These are phyloP conservation scores for Syrmaticus mikado DNA, from an alignment of 2,113 vertebrate genomes.

Conservation along the genomic window DNA sequence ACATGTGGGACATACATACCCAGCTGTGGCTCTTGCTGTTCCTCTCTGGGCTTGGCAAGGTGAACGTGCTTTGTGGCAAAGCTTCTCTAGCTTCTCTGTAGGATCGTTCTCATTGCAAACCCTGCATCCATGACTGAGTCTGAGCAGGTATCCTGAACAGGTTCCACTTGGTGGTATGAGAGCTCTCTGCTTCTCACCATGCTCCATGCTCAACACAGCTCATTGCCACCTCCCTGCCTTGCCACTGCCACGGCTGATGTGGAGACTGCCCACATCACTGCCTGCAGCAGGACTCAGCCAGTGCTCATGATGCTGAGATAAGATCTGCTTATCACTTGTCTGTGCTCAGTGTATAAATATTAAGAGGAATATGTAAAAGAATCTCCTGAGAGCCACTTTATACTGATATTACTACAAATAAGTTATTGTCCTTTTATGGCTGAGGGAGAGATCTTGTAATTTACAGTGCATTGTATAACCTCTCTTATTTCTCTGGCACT, in stretches of 20 bases:
- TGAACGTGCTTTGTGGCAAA: neutral
- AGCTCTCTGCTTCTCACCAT: neutral
- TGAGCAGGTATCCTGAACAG: neutral
- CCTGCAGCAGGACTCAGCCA: neutral
- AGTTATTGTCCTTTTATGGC: conserved; percentile 59
- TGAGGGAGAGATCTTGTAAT: neutral
- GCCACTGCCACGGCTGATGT: rapidly evolving
- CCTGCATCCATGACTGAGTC: neutral
- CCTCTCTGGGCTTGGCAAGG: neutral
- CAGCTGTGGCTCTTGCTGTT: neutral
- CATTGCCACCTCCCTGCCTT: rapidly evolving
- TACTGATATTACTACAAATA: conserved; percentile 8
- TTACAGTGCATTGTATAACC: conserved; percentile 27
- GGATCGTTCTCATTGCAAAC: neutral
- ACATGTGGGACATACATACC: neutral
- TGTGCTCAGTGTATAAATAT: conserved; percentile 42
- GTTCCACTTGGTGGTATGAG: neutral
- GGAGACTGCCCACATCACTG: neutral
- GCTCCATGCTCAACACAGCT: neutral
- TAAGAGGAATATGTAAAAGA: conserved; percentile 47
- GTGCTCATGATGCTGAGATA: neutral
- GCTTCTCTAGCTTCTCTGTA: rapidly evolving
- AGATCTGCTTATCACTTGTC: conserved; percentile 36
- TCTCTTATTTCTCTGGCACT: conserved; percentile 8
- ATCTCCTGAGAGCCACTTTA: conserved; percentile 30